phyloP scores from a whole-genome alignment of 1,140 invertebrate genomes.

The Drosophila truncata region DNA sequence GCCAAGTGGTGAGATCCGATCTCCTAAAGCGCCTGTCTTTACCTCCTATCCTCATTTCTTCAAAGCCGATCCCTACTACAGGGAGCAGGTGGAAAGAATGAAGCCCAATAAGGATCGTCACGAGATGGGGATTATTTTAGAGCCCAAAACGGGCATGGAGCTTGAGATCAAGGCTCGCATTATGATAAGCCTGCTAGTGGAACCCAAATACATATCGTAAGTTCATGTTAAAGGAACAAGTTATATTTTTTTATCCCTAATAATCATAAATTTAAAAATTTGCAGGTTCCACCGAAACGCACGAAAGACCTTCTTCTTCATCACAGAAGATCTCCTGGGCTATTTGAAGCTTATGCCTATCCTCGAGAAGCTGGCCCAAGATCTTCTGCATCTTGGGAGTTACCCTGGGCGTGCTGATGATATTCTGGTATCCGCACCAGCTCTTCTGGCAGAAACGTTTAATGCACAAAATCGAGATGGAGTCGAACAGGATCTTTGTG shows the following conservation, averaged over 20 bases:
- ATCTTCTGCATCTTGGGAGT: slow-evolving; percentile 40
- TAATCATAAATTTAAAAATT: slow-evolving; percentile 1
- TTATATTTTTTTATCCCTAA: neutral
- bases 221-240: neutral
- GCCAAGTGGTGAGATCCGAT: slow-evolving; percentile 61
- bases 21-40: slow-evolving; percentile 88
- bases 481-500: slow-evolving; percentile 13
- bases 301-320: slow-evolving; percentile 89
- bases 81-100: slow-evolving; percentile 89
- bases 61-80: slow-evolving; percentile 90
- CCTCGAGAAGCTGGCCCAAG: slow-evolving; percentile 41
- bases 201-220: slow-evolving; percentile 86
- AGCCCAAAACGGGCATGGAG: slow-evolving; percentile 90
- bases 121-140: slow-evolving; percentile 89
- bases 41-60: slow-evolving; percentile 95
- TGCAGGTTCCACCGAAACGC: slow-evolving; percentile 85
- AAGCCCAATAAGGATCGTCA: slow-evolving; percentile 89
- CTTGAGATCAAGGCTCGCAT: slow-evolving; percentile 90
- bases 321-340: slow-evolving; percentile 86
- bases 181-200: slow-evolving; percentile 90
- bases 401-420: slow-evolving; percentile 57
- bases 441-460: slow-evolving; percentile 53
- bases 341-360: slow-evolving; percentile 67
- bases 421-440: slow-evolving; percentile 68
- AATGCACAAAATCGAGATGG: slow-evolving; percentile 71